Base-by-base conservation (phyloP, 2,113 vertebrate genomes). In the Laterallus jamaicensis region DNA sequence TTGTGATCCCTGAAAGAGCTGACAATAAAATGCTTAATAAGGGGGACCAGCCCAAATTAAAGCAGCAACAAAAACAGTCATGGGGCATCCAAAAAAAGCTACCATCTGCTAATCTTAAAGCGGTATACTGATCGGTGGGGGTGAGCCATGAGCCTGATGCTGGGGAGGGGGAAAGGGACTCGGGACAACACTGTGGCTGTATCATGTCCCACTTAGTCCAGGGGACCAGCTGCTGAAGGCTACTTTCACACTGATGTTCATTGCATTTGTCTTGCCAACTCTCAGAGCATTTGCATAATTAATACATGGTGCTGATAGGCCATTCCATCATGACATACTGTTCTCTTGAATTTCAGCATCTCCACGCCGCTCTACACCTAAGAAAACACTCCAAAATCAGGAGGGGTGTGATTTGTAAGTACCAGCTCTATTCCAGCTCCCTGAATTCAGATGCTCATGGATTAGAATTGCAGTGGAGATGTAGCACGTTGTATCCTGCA, bases 21-120 rank as follows among this genome's bases (percentile, higher is more conserved):
- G 73, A 44, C 80, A 86, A 62, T 93, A 93, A 97, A 92, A 90
- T 68, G 31, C 58, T 90, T 95, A 95, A 90, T 94, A 49, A 94
- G 54, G 60, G 35, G 71, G 79, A 82, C 78, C 85, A 70, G 56
- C 82, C 47, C 79, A 59, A 77, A 86, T 62, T 56, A 95, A 73
- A 82, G 66, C 32, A 84, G 81, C 29, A 91, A 94, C 19, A 6
- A 66, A 91, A 79, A 3, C 37, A 83, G 76, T 63, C 82, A 80
- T 47, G 67, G 9, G 29, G 29, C 75, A 78, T 80, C 67, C 70
- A 60, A 92, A 92, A 93, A 93, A 94, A 77, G 25, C 40, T 39
- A 9, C 70, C 26, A 11, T 59, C 25, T 80, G 19, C 31, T 74
- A 9, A n/a, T 28, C 60, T 76, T 70, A 25, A 32, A 40, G 63